A percentile compares a stretch with the other conserved stretches of the same genome.
Evolutionary conservation across 2,797 vertebrate species (phyloP).

Genomic region (Morus bassanus): DNA sequence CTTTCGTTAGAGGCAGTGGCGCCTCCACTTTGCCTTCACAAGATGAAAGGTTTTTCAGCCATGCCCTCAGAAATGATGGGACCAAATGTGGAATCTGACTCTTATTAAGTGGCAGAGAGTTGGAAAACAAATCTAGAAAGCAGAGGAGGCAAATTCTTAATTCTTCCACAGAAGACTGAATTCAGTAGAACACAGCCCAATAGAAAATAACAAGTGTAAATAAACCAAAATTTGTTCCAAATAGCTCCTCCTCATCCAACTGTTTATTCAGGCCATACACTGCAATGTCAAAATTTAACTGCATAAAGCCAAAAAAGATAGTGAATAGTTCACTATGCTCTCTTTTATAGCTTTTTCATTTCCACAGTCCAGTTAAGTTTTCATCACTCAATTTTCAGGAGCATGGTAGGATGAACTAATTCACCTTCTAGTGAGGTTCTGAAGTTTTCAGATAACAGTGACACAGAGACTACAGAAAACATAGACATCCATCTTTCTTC

Average conservation of each 20-base stretch:
- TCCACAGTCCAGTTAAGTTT: not conserved
- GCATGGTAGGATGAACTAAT: not conserved
- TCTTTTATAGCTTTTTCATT: not conserved
- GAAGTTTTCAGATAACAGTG: not conserved
- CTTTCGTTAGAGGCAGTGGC: not conserved
- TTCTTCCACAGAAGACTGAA: not conserved
- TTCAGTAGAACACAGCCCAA: not conserved
- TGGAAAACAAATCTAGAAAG: not conserved
- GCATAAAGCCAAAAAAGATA: not conserved
- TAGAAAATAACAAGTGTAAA: not conserved
- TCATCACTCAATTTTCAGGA: not conserved
- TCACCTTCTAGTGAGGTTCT: not conserved
- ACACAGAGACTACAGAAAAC: not conserved
- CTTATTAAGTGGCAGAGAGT: not conserved
- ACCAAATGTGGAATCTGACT: not conserved
- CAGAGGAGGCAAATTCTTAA: not conserved
- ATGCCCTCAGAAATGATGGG: not conserved
- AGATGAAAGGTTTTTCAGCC: not conserved
- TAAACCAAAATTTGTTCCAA: not conserved
- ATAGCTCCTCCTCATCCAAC: not conserved
- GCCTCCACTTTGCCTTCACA: not conserved
- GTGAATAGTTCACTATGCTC: not conserved
- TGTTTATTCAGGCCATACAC: not conserved
- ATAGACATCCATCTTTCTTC: not conserved
- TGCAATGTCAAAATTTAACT: not conserved